phyloP scores from a whole-genome alignment of 2,888 invertebrate genomes.

The Phalangium opilio region DNA sequence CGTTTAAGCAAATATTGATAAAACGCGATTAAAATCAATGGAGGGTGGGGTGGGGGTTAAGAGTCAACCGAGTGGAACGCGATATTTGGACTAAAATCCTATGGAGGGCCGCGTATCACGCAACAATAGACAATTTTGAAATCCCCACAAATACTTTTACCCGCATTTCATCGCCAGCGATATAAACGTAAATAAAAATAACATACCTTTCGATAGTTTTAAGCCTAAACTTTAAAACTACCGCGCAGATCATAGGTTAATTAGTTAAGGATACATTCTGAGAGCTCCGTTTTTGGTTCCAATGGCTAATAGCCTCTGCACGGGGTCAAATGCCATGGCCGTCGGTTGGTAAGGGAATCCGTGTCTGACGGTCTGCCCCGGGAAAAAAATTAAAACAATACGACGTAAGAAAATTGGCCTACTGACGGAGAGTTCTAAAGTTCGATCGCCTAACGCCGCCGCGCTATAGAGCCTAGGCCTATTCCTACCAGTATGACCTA shows the following conservation, averaged over 20 bases:
- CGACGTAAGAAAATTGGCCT: neutral
- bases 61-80: too few relatives aligned
- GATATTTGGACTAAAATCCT: too few relatives aligned
- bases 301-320: conserved; percentile 90
- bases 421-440: neutral
- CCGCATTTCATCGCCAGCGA: too few relatives aligned
- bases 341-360: conserved; percentile 97
- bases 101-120: too few relatives aligned
- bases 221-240: too few relatives aligned
- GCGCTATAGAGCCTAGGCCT: neutral
- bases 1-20: too few relatives aligned
- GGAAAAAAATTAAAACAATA: conserved; percentile 3
- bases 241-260: neutral
- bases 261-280: conserved; percentile 53
- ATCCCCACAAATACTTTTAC: too few relatives aligned
- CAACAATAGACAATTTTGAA: too few relatives aligned
- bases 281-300: conserved; percentile 90
- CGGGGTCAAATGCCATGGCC: conserved; percentile 92
- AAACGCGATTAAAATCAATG: too few relatives aligned
- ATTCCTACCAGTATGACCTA: neutral
- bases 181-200: too few relatives aligned
- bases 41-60: too few relatives aligned
- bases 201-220: too few relatives aligned
- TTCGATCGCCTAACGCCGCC: neutral
- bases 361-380: conserved; percentile 74